Evolutionary conservation across 2,113 vertebrate species (phyloP), one percentile per base, ranked within the genome.

Genomic region (Panurus biarmicus): DNA sequence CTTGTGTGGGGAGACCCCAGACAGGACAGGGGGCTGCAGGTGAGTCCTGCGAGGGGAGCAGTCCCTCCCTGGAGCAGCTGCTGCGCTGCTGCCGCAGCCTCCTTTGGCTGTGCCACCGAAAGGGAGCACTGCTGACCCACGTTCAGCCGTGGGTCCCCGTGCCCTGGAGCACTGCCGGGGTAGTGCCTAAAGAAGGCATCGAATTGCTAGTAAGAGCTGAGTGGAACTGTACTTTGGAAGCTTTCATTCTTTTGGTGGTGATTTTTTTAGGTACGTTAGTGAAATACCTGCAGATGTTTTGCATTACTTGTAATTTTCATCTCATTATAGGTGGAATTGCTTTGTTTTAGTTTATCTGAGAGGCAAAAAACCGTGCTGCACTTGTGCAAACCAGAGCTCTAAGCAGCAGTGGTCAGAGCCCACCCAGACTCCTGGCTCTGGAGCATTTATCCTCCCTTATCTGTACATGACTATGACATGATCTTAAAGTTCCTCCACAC

Each of bases 171-270:
- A 7, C 71, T 48, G 75, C 83, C 26, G 36, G 73, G 12, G 9
- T 20, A 1, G 2, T 11, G 31, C 29, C 6, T 1, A 9, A 26
- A 44, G 6, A 10, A 25, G 12, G 6, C 18, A 5, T 4, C 29
- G 26, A 0, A 18, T 19, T 23, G 26, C 12, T 28, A 24, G 14
- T 7, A 12, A 50, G 33, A 6, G 16, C 71, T 1, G 54, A 67
- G 21, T 5, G 40, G 60, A 77, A 24, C 24, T 18, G 25, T 11
- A 2, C 64, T 77, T 47, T 12, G 16, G 51, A 47, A 51, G 51
- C 15, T 48, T 67, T 33, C 13, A 0, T 67, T 58, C 42, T 67
- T 83, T 31, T 35, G n/a, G 14, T 31, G 72, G 35, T 8, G 35
- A 7, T 42, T 77, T 80, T 74, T 80, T 56, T 10, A 47, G 23